Evolutionary conservation across 2,888 invertebrate genomes (phyloP).

Genomic region (Lottia scabra): DNA sequence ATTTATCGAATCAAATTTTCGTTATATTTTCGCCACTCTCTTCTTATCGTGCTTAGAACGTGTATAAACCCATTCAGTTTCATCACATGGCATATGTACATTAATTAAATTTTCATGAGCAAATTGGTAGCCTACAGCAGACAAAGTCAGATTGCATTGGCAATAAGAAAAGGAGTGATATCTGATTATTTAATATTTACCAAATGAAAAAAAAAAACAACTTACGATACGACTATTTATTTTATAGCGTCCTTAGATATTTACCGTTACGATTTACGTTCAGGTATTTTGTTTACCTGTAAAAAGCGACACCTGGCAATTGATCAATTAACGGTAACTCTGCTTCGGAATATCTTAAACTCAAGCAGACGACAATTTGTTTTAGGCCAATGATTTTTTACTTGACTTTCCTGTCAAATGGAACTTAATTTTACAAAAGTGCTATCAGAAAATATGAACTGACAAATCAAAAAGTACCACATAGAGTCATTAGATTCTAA

Average conservation of each 20-base stretch:
- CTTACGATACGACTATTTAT: background rate
- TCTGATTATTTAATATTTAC: background rate
- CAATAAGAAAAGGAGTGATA: background rate
- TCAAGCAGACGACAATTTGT: too few relatives aligned
- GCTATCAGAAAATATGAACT: too few relatives aligned
- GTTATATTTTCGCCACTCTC: background rate
- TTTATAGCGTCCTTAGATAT: constrained; percentile 2
- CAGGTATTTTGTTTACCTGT: constrained; percentile 7
- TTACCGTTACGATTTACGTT: background rate
- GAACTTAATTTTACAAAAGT: too few relatives aligned
- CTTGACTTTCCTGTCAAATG: too few relatives aligned
- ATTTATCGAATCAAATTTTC: background rate
- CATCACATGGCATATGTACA: background rate
- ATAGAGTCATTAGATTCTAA: too few relatives aligned
- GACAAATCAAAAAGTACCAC: too few relatives aligned
- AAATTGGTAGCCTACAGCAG: too few relatives aligned
- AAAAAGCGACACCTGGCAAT: background rate
- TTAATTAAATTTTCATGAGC: background rate
- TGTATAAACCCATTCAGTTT: background rate
- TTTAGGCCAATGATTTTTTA: too few relatives aligned
- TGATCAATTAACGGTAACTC: too few relatives aligned
- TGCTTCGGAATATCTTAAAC: too few relatives aligned
- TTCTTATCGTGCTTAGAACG: background rate
- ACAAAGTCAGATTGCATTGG: too few relatives aligned
- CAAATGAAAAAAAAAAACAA: background rate